These are phyloP conservation scores for Rhinoptilus africanus DNA, from an alignment of 2,113 vertebrate genomes.

Conservation along the genomic window DNA sequence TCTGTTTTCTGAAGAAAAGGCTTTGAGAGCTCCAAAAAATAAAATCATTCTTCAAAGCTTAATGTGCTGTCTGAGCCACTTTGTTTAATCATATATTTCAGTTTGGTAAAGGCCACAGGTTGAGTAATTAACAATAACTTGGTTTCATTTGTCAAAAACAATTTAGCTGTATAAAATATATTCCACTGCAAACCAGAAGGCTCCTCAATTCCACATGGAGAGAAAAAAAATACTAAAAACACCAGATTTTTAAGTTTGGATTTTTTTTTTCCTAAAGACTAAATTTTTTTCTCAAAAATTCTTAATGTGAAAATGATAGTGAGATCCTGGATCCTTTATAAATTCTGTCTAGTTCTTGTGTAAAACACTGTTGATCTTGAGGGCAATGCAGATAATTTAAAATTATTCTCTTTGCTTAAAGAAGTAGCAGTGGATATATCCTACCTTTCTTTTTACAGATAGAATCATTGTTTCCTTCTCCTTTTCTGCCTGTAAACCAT, in stretches of 20 bases:
- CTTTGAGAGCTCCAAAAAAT: background rate
- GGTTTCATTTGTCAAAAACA: conserved; percentile 40
- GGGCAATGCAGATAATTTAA: fast-evolving
- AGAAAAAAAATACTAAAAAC: background rate
- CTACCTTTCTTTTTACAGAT: background rate
- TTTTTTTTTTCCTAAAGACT: background rate
- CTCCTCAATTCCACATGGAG: background rate
- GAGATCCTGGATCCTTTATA: background rate
- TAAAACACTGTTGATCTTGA: background rate
- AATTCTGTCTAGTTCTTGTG: too few species aligned
- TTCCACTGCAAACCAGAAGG: background rate
- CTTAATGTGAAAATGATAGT: background rate
- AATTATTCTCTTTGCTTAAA: background rate
- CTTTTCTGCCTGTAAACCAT: background rate
- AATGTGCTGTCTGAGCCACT: background rate
- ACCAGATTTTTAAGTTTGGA: background rate
- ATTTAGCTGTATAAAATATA: background rate
- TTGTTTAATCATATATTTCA: background rate
- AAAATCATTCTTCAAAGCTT: background rate
- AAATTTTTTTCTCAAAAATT: background rate
- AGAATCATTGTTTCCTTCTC: background rate
- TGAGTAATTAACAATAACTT: background rate
- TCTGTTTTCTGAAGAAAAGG: background rate
- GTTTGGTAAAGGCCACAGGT: background rate
- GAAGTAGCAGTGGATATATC: fast-evolving